phyloP scores from a whole-genome alignment of 2,888 invertebrate genomes.

The Perithous albicinctus region DNA sequence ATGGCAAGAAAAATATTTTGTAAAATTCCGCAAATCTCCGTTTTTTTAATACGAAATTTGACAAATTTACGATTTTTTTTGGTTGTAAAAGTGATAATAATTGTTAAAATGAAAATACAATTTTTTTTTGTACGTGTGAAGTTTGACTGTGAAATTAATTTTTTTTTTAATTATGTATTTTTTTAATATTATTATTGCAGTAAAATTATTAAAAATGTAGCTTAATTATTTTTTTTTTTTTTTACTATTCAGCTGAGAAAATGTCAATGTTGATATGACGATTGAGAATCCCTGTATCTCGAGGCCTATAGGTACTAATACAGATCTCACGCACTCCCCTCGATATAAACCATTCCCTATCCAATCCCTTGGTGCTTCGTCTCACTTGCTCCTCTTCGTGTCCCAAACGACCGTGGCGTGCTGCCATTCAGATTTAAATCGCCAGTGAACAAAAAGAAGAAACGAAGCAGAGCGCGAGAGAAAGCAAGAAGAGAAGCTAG shows the following conservation, averaged over 20 bases:
- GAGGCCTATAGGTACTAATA: constrained; percentile 80
- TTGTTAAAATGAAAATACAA: too few species aligned
- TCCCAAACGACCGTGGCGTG: constrained; percentile 78
- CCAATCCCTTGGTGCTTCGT: constrained; percentile 61
- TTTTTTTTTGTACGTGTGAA: too few species aligned
- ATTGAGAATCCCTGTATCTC: constrained; percentile 75
- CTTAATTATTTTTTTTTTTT: too few species aligned
- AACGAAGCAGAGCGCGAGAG: constrained; percentile 52
- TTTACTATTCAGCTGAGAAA: constrained; percentile 46
- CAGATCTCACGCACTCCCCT: constrained; percentile 84
- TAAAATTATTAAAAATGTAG: too few species aligned
- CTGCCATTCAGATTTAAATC: constrained; percentile 84
- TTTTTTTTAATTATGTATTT: too few species aligned
- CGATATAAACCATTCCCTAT: constrained; percentile 82
- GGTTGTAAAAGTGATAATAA: too few species aligned
- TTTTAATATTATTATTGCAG: too few species aligned
- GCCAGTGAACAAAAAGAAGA: constrained; percentile 76
- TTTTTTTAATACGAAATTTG: too few species aligned
- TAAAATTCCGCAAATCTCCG: too few species aligned
- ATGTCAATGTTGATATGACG: constrained; percentile 33
- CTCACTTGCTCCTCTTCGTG: constrained; percentile 58
- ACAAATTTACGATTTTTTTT: too few species aligned
- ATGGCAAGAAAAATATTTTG: too few species aligned
- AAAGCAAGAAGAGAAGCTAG: constrained; percentile 48
- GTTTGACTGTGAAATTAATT: too few species aligned